phyloP scores from a whole-genome alignment of 1,140 invertebrate genomes.

The Drosophila melanica region DNA sequence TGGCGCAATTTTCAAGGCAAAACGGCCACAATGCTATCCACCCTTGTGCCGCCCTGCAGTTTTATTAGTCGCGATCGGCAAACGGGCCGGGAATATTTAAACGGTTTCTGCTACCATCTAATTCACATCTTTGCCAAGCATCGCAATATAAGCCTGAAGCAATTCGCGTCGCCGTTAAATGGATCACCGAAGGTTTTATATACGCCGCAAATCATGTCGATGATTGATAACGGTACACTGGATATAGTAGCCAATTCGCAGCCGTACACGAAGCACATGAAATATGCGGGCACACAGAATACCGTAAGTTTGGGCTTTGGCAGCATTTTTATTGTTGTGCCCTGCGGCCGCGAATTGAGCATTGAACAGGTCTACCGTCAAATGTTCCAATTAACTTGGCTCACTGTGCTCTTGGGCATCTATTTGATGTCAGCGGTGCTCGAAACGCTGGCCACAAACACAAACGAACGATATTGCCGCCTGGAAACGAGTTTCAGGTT shows the following conservation, averaged over 20 bases:
- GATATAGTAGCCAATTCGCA: conserved; percentile 29
- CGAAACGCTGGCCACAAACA: conserved; percentile 4
- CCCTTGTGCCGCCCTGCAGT: conserved; percentile 31
- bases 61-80: conserved; percentile 10
- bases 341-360: conserved; percentile 32
- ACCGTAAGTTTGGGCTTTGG: neutral
- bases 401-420: fast-evolving
- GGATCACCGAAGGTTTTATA: fast-evolving
- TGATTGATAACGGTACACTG: conserved; percentile 5
- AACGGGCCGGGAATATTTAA: conserved; percentile 1
- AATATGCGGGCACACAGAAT: neutral
- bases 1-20: conserved; percentile 48
- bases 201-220: neutral
- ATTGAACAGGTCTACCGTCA: neutral
- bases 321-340: conserved; percentile 30
- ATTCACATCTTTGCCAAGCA: conserved; percentile 1
- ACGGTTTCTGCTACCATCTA: conserved; percentile 7
- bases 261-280: neutral
- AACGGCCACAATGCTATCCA: conserved; percentile 6
- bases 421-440: conserved; percentile 12
- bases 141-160: conserved; percentile 33
- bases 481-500: neutral
- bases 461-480: neutral
- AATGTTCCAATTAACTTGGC: neutral
- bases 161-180: neutral